Evolutionary conservation across 2,797 vertebrate genomes (phyloP).

Genomic region (Hapalemur alaotrensis): DNA sequence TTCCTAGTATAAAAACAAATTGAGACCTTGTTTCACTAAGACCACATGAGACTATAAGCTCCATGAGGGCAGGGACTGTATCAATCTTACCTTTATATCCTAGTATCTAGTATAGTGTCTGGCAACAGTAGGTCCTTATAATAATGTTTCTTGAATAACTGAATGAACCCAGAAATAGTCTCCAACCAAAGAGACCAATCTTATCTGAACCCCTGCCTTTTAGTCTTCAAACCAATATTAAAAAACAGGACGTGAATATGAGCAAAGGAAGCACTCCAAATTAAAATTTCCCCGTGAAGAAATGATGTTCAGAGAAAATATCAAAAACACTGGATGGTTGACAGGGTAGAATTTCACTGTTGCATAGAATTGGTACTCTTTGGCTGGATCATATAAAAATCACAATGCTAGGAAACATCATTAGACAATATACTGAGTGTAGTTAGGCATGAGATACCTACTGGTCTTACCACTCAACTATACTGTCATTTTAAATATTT

Average conservation of each 20-base stretch:
- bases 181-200: constrained; percentile 55
- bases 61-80: not conserved
- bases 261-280: constrained; percentile 33
- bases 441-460: constrained; percentile 2
- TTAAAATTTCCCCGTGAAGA: constrained; percentile 46
- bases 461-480: constrained; percentile 58
- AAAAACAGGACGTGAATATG: constrained; percentile 49
- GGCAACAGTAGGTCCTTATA: constrained; percentile 38
- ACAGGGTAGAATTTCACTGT: constrained; percentile 20
- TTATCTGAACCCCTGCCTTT: constrained; percentile 51
- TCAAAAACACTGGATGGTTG: constrained; percentile 8
- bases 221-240: constrained; percentile 52
- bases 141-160: constrained; percentile 30
- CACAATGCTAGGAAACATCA: constrained; percentile 48
- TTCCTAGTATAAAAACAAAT: constrained; percentile 41
- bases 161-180: constrained; percentile 46
- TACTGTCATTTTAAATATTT: constrained; percentile 65
- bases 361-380: constrained; percentile 69
- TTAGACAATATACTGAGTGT: constrained; percentile 40
- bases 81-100: constrained; percentile 57
- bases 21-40: constrained; percentile 18
- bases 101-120: constrained; percentile 46
- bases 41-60: constrained; percentile 43
- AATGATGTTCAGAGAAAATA: constrained; percentile 56
- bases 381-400: constrained; percentile 62